A percentile compares a stretch with the other conserved stretches of the same genome.
Conservation (phyloP, 2,888 invertebrate genomes). For the Cordilura impudica region DNA sequence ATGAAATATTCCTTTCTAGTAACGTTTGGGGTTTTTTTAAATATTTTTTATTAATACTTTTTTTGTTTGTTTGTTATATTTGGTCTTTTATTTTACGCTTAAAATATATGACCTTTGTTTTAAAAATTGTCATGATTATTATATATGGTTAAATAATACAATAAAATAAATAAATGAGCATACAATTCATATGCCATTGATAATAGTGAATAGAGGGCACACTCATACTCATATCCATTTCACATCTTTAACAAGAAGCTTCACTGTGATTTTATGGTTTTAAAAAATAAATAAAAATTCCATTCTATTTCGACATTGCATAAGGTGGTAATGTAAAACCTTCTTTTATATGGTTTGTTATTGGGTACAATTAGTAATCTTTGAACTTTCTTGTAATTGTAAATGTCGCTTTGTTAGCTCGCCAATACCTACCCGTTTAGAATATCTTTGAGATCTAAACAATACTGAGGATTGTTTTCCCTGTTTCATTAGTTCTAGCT, state of each 20-base stretch:
- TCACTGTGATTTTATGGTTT: conserved; percentile 39
- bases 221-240: conserved; percentile 13
- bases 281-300: conserved; percentile 48
- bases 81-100: conserved; percentile 4
- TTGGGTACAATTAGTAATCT: not conserved
- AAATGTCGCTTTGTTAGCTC: no score
- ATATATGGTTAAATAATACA: conserved; percentile 59
- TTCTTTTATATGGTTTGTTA: conserved; percentile 5
- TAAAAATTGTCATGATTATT: conserved; percentile 61
- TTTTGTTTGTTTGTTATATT: no score
- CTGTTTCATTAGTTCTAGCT: no score
- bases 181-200: not conserved
- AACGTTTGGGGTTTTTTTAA: conserved; percentile 11
- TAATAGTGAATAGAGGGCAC: not conserved
- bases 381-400: no score
- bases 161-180: conserved; percentile 28
- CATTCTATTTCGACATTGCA: conserved; percentile 36
- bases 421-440: no score
- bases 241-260: conserved; percentile 42
- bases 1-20: conserved; percentile 28
- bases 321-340: conserved; percentile 1
- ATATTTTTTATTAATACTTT: not conserved
- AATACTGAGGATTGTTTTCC: no score
- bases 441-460: no score
- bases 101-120: conserved; percentile 56